Evolutionary conservation across 2,113 vertebrate species (phyloP).

Genomic region (Phoxinus phoxinus): DNA sequence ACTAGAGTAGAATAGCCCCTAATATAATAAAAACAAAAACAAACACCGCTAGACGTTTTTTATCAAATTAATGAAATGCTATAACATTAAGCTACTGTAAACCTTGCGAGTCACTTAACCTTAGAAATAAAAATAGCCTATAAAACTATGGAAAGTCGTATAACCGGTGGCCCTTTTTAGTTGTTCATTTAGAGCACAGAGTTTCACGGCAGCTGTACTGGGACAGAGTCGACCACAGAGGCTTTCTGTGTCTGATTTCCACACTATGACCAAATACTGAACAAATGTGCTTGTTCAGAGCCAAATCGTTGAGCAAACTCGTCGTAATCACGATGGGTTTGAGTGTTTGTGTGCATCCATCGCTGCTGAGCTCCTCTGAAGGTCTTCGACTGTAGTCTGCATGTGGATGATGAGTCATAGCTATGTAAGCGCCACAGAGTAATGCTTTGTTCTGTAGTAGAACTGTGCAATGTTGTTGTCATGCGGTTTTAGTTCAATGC

Average conservation of each 20-base stretch:
- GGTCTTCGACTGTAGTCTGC: background rate
- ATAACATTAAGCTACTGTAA: background rate
- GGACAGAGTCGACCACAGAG: slow-evolving; percentile 15
- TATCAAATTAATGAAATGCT: background rate
- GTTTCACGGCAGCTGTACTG: slow-evolving; percentile 43
- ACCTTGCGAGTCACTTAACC: slow-evolving; percentile 17
- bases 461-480: background rate
- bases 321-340: slow-evolving; percentile 15
- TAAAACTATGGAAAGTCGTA: background rate
- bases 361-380: background rate
- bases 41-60: background rate
- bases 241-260: slow-evolving; percentile 9
- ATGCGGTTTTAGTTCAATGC: background rate
- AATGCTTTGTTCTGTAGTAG: slow-evolving; percentile 4
- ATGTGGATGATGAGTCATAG: background rate
- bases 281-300: slow-evolving; percentile 46
- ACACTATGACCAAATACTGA: slow-evolving; percentile 28
- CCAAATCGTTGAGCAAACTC: slow-evolving; percentile 36
- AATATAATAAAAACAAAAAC: no score
- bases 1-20: background rate
- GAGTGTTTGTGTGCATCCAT: background rate
- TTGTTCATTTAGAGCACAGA: slow-evolving; percentile 11
- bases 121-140: background rate
- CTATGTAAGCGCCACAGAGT: background rate
- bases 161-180: background rate